Conservation (phyloP, 2,888 invertebrate species). For the Chelonus formosanus region DNA sequence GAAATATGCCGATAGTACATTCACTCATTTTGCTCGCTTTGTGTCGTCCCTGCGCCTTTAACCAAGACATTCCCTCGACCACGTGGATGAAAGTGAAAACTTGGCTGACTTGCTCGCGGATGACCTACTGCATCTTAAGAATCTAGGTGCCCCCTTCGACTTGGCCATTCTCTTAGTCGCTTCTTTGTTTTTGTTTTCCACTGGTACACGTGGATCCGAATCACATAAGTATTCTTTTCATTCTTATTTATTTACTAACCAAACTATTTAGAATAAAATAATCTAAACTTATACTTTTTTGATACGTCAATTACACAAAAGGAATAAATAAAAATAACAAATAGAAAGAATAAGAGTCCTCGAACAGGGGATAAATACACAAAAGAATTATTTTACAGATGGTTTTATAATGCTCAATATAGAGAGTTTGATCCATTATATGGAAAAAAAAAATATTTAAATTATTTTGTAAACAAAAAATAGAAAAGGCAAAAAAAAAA, state of each 20-base stretch:
- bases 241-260: background rate
- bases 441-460: too few species aligned
- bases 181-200: constrained; percentile 16
- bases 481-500: too few species aligned
- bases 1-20: too few species aligned
- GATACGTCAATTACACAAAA: too few species aligned
- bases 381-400: too few species aligned
- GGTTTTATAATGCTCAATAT: too few species aligned
- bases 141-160: constrained; percentile 55
- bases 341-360: too few species aligned
- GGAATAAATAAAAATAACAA: too few species aligned
- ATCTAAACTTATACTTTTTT: too few species aligned
- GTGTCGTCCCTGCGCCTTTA: background rate
- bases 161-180: constrained; percentile 25
- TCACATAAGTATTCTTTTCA: background rate
- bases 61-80: constrained; percentile 23
- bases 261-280: constrained; percentile 2
- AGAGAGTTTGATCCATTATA: too few species aligned
- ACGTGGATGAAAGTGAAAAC: constrained; percentile 62
- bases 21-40: constrained; percentile 18
- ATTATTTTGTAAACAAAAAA: too few species aligned
- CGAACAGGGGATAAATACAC: too few species aligned
- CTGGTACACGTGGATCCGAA: constrained; percentile 13
- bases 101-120: constrained; percentile 50
- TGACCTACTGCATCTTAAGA: constrained; percentile 62